Conservation (phyloP, 2,113 vertebrate species). For the Hemiprocne comata region DNA sequence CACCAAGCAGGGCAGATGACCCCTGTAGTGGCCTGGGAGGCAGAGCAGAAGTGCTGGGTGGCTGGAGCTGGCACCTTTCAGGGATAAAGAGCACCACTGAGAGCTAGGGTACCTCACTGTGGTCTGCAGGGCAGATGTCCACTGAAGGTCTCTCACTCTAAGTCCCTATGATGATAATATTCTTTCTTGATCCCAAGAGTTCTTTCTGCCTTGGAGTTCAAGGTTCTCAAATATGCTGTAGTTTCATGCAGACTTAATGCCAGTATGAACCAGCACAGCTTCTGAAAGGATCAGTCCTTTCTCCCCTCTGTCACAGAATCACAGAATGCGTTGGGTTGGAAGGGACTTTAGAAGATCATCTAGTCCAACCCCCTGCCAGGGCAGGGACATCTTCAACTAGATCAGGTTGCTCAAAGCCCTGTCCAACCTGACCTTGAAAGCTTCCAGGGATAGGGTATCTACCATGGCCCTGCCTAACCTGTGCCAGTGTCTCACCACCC, state of each 20-base stretch:
- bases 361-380: not conserved
- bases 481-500: rapidly evolving
- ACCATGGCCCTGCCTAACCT: not conserved
- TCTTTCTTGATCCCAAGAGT: not conserved
- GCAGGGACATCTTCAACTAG: not conserved
- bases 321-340: not conserved
- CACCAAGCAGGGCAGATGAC: not conserved
- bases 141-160: not conserved
- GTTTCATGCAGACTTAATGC: not conserved
- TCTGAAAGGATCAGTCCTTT: not conserved
- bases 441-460: not conserved
- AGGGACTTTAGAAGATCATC: not conserved
- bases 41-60: not conserved
- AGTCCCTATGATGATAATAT: not conserved
- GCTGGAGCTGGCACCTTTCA: too few relatives aligned
- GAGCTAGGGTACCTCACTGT: not conserved
- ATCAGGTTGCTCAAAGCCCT: not conserved
- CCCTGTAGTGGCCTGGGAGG: rapidly evolving
- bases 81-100: not conserved
- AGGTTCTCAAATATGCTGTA: not conserved
- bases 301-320: not conserved
- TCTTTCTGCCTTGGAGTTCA: not conserved
- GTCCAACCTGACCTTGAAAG: not conserved
- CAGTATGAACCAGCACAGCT: not conserved
- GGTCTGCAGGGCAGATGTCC: not conserved